Evolutionary conservation across 2,113 vertebrate genomes (phyloP), one percentile per base, ranked within the genome.

Genomic region (Lampris megalopsis): DNA sequence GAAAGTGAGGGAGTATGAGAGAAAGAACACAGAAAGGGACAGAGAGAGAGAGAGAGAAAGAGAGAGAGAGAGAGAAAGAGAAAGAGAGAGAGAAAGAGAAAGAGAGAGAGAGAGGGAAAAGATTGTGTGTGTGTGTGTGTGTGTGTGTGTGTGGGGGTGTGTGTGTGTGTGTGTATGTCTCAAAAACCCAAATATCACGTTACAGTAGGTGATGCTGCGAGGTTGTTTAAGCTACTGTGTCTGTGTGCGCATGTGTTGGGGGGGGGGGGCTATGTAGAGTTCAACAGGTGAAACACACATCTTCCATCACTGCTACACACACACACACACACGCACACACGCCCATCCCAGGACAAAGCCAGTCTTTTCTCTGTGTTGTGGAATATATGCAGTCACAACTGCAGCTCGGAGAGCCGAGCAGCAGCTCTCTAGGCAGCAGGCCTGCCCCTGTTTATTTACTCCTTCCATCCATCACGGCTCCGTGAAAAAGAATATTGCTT

Each of bases 221-320:
- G 62, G 38, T 43, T 35, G 65, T 59, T 66, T 66, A 2, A 78
- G 83, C 87, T 87, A 64, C 87, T 63, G 78, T 83, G 69, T 61
- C 49, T 52, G 48, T 7, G 8, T 68, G 43, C 50, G 5, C 61
- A 60, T 56, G 24, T 45, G 13, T 57, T 13, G 37, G 6, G 58
- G 45, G 47, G 5, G 24, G 9, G 62, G 6, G 41, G n/a, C n/a
- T 9, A 5, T 42, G 40, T 42, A 35, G 62, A 81, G 76, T 88
- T 88, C 77, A 85, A 70, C 73, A 84, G 75, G 79, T 84, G 82
- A 84, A 67, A 40, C 13, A 71, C 67, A 77, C 68, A 82, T 37
- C 73, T 59, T 71, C 53, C 73, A 84, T 80, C 77, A 72, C 70
- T 72, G 67, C 56, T 59, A 40, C 42, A 8, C 3, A 61, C 58